phyloP scores from a whole-genome alignment of 2,888 invertebrate genomes.

The Caenorhabditis panamensis region DNA sequence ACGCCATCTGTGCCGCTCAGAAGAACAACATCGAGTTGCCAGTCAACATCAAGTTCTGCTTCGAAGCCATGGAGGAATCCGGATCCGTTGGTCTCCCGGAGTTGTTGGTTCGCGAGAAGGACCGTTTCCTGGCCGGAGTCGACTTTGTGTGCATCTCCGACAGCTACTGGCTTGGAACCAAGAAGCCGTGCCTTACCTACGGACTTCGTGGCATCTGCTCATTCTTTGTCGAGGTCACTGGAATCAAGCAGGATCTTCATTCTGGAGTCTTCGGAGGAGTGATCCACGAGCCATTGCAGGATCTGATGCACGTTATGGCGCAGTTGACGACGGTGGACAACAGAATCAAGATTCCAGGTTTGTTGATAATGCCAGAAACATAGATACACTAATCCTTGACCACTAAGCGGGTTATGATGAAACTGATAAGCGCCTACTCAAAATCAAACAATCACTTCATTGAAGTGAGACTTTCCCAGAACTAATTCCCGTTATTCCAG shows the following conservation, averaged over 20 bases:
- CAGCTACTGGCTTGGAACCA: slow-evolving; percentile 97
- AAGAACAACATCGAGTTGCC: slow-evolving; percentile 86
- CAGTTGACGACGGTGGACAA: slow-evolving; percentile 86
- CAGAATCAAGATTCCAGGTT: slow-evolving; percentile 86
- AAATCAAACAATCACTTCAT: slow-evolving; percentile 47
- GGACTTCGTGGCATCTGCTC: slow-evolving; percentile 90
- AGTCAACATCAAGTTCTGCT: slow-evolving; percentile 88
- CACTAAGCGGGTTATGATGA: slow-evolving; percentile 2
- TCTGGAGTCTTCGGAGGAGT: slow-evolving; percentile 96
- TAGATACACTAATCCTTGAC: slow-evolving; percentile 30
- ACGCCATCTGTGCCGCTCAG: slow-evolving; percentile 92
- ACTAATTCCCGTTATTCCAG: slow-evolving; percentile 32
- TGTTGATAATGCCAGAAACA: slow-evolving; percentile 20
- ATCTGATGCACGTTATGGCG: slow-evolving; percentile 90
- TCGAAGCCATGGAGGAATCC: slow-evolving; percentile 99
- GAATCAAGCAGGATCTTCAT: slow-evolving; percentile 93
- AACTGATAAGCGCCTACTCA: slow-evolving; percentile 10
- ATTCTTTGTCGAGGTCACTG: slow-evolving; percentile 89
- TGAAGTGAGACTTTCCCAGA: too few species aligned
- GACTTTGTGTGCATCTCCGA: slow-evolving; percentile 98
- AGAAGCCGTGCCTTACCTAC: slow-evolving; percentile 96
- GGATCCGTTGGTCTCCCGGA: slow-evolving; percentile 96
- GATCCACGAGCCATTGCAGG: slow-evolving; percentile 92
- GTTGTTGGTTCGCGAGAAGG: slow-evolving; percentile 85
- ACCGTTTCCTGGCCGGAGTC: slow-evolving; percentile 83